phyloP scores from a whole-genome alignment of 2,888 invertebrate species.

The Drosophila kanekoi region DNA sequence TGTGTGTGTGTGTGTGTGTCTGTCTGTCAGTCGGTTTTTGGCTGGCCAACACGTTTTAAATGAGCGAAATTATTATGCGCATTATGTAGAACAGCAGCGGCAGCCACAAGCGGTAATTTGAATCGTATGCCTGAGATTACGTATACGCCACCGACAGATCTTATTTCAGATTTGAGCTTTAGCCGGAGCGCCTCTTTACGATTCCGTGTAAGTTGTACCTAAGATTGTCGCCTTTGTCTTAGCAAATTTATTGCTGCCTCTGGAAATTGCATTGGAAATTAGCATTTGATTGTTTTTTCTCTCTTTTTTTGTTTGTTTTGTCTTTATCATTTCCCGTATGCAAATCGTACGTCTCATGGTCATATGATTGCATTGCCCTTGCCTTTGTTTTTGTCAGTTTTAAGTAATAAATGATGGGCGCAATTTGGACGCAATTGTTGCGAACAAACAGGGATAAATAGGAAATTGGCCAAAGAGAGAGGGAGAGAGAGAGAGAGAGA shows the following conservation, averaged over 20 bases:
- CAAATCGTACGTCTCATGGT: slow-evolving; percentile 45
- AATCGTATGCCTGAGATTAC: slow-evolving; percentile 64
- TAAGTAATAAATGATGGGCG: too few species aligned
- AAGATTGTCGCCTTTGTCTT: slow-evolving; percentile 64
- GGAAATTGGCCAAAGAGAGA: slow-evolving; percentile 37
- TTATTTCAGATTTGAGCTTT: slow-evolving; percentile 64
- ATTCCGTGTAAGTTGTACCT: slow-evolving; percentile 45
- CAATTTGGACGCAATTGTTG: slow-evolving; percentile 54
- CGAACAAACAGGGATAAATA: slow-evolving; percentile 39
- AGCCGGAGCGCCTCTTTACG: slow-evolving; percentile 53
- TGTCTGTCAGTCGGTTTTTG: slow-evolving; percentile 44
- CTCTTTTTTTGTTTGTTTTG: slow-evolving; percentile 37
- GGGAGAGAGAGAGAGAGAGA: slow-evolving; percentile 20
- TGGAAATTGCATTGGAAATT: slow-evolving; percentile 70
- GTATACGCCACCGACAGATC: slow-evolving; percentile 77
- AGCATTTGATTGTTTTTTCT: slow-evolving; percentile 65
- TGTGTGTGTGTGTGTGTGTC: slow-evolving; percentile 14
- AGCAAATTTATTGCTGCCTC: slow-evolving; percentile 41
- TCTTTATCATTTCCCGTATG: slow-evolving; percentile 41
- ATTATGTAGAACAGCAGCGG: slow-evolving; percentile 67
- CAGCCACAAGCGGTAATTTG: slow-evolving; percentile 53
- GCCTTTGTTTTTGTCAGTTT: slow-evolving; percentile 14
- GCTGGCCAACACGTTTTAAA: slow-evolving; percentile 71
- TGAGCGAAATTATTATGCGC: slow-evolving; percentile 72
- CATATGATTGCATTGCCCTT: slow-evolving; percentile 66